Percentiles rank a stretch among this genome's conserved stretches.
Evolutionary conservation across 1,140 invertebrate species (phyloP).

Genomic region (Zaprionus africanus): DNA sequence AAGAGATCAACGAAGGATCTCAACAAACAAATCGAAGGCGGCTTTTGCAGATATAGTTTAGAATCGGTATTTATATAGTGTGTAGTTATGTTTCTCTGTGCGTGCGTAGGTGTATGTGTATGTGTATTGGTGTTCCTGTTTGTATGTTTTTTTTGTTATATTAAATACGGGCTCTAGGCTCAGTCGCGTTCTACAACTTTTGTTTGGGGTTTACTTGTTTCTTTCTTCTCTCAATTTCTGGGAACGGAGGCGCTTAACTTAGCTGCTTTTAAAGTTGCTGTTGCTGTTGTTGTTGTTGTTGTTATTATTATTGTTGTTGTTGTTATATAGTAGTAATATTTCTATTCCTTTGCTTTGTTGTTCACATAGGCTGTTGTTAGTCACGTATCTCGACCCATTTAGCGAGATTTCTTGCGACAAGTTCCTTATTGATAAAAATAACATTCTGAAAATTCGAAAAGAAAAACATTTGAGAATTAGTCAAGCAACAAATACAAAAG

Average conservation of each 20-base stretch:
- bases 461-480: slow-evolving; percentile 42
- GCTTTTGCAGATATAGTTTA: slow-evolving; percentile 25
- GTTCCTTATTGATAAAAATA: slow-evolving; percentile 88
- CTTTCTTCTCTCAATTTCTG: slow-evolving; percentile 1
- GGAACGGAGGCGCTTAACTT: slow-evolving; percentile 1
- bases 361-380: slow-evolving; percentile 75
- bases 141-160: slow-evolving; percentile 37
- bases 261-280: slow-evolving; percentile 23
- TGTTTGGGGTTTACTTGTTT: slow-evolving; percentile 17
- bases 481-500: not conserved
- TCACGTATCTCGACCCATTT: slow-evolving; percentile 86
- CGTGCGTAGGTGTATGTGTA: slow-evolving; percentile 34
- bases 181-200: slow-evolving; percentile 69
- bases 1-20: slow-evolving; percentile 42
- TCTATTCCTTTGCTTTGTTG: slow-evolving; percentile 54
- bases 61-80: slow-evolving; percentile 29
- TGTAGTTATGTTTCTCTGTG: not conserved
- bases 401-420: slow-evolving; percentile 88
- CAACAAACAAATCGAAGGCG: slow-evolving; percentile 42
- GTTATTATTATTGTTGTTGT: slow-evolving; percentile 36
- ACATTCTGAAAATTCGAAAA: slow-evolving; percentile 86
- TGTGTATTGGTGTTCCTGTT: slow-evolving; percentile 19
- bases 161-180: slow-evolving; percentile 64
- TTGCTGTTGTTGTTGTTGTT: slow-evolving; percentile 27
- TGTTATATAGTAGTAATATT: slow-evolving; percentile 23